A percentile compares a stretch with the other conserved stretches of the same genome.
phyloP scores from a whole-genome alignment of 2,113 vertebrate genomes.

The Athene noctua region DNA sequence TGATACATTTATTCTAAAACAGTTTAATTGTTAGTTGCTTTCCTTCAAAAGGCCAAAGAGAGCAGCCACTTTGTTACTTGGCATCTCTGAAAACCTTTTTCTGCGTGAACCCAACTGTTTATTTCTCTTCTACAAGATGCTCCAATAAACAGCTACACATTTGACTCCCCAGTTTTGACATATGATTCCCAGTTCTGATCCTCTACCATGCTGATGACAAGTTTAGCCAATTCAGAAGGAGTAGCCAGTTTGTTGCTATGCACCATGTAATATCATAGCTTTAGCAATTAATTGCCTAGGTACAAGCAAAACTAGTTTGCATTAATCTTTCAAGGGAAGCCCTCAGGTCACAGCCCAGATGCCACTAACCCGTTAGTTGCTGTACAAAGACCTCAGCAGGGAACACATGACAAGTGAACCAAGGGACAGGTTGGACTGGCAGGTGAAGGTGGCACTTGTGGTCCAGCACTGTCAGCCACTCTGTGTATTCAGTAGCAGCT shows the following conservation, averaged over 20 bases:
- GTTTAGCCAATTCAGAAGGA: neutral
- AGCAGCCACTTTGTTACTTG: neutral
- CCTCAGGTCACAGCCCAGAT: neutral
- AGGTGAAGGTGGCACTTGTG: neutral
- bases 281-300: neutral
- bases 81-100: neutral
- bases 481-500: neutral
- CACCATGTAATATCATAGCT: neutral
- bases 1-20: neutral
- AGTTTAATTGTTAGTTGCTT: neutral
- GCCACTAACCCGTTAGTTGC: accelerated
- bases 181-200: neutral
- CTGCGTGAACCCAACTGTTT: neutral
- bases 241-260: neutral
- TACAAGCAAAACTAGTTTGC: neutral
- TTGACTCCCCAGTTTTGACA: neutral
- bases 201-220: neutral
- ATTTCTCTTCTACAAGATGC: neutral
- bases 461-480: neutral
- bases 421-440: neutral
- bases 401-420: accelerated
- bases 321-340: neutral
- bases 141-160: neutral
- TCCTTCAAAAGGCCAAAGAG: neutral
- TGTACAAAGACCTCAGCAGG: neutral